Evolutionary conservation across 2,113 vertebrate species (phyloP), one percentile per base, ranked within the genome.

Genomic region (Pseudorasbora parva): DNA sequence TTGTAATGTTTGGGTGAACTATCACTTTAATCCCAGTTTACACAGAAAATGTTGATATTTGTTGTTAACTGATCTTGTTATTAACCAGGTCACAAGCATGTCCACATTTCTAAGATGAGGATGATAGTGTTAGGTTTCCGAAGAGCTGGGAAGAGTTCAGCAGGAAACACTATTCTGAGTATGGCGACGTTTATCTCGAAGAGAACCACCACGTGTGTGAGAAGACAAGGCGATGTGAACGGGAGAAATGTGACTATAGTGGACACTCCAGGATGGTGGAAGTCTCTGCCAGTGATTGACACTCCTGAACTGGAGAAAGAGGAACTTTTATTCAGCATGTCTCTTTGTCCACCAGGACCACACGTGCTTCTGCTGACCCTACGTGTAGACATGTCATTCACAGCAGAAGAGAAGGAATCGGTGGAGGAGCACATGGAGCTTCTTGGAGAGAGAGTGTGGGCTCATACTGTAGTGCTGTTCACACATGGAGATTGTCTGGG

Each of bases 211-310:
- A 68, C 80, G 21, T 81, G 81, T 81, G 56, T 72, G 60, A 88
- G 69, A 41, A 88, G 49, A 45, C 81, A 86, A 27, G 66, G 78
- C 1, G 81, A 86, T 25, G 71, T 88, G n/a, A 72, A 78, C 8
- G 86, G 81, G 10, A 88, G 51, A 37, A 56, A 83, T 25, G 37
- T 88, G 54, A 83, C 77, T 12, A 30, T 88, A 19, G 27, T 88
- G 77, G 86, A 88, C 77, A 88, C 86, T 56, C 86, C 86, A 56
- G 86, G 86, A 27, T 88, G 86, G 86, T 88, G 86, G 86, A 88
- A 85, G 62, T 76, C 81, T 68, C 54, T 85, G 3, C 4, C 76
- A 47, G 77, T 30, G 43, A 43, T 51, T 81, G 84, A 88, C 30
- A 88, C 84, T 17, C 30, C 86, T 72, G 69, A 88, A 83, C 76